Evolutionary conservation across 2,797 vertebrate species (phyloP).

Genomic region (Falco concolor): DNA sequence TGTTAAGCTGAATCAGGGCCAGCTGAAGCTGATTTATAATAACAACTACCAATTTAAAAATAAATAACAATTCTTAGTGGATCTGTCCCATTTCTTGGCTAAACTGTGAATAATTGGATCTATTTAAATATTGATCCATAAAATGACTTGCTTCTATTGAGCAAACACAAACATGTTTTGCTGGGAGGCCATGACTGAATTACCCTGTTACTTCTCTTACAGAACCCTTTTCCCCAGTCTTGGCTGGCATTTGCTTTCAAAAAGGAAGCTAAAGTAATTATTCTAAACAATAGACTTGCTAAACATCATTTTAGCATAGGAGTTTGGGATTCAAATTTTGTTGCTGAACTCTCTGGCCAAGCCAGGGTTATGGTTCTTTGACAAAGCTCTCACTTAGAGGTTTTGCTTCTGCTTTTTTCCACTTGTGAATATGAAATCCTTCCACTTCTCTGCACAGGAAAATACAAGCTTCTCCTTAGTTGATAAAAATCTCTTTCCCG

Average conservation of each 20-base stretch:
- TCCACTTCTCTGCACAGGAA: background rate
- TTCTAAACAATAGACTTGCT: background rate
- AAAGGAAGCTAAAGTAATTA: constrained; percentile 7
- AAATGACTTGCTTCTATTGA: background rate
- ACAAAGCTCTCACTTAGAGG: background rate
- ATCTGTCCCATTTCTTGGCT: background rate
- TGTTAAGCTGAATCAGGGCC: background rate
- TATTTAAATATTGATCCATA: background rate
- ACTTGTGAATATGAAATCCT: background rate
- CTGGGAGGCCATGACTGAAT: background rate
- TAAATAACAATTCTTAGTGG: background rate
- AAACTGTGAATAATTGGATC: background rate
- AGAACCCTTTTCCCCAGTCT: background rate
- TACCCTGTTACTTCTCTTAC: background rate
- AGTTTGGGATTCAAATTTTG: background rate
- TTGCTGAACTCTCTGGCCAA: background rate
- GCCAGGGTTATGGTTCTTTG: background rate
- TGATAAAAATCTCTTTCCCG: background rate
- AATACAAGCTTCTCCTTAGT: background rate
- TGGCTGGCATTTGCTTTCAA: background rate
- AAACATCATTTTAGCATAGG: background rate
- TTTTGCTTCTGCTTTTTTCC: background rate
- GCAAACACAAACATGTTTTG: background rate
- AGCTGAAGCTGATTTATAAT: background rate
- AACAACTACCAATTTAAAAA: background rate